phyloP scores from a whole-genome alignment of 2,797 vertebrate species.

The Chloroceryle amazona region DNA sequence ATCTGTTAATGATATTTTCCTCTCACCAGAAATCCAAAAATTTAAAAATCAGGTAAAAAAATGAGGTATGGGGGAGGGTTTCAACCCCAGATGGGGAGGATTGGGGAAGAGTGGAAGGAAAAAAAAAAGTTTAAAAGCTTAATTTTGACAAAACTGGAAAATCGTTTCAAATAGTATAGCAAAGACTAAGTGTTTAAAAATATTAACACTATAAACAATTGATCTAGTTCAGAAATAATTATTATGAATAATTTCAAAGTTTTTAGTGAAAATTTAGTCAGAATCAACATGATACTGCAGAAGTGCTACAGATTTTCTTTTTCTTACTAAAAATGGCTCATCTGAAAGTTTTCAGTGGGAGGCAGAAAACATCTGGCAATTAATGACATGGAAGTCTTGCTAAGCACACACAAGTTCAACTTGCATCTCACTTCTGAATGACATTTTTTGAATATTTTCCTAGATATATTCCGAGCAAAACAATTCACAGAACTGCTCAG shows the following conservation, averaged over 20 bases:
- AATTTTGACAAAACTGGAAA: background rate
- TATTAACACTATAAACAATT: background rate
- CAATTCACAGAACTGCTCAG: background rate
- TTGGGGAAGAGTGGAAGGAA: background rate
- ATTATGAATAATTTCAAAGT: background rate
- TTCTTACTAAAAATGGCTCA: background rate
- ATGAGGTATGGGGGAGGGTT: accelerated
- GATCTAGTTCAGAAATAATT: background rate
- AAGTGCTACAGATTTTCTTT: background rate
- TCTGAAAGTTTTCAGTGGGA: background rate
- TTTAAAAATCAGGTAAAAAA: background rate
- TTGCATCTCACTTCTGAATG: background rate
- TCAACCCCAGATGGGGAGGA: accelerated
- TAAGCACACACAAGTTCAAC: background rate
- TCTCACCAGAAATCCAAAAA: background rate
- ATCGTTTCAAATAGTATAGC: background rate
- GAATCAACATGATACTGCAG: background rate
- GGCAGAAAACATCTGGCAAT: background rate
- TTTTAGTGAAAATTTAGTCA: background rate
- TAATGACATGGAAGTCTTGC: background rate
- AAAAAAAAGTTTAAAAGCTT: background rate
- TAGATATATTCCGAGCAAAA: background rate
- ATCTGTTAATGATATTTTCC: background rate
- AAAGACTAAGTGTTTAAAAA: background rate
- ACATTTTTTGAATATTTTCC: background rate